Evolutionary conservation across 2,113 vertebrate genomes (phyloP).

Genomic region (Ceyx melanurus): DNA sequence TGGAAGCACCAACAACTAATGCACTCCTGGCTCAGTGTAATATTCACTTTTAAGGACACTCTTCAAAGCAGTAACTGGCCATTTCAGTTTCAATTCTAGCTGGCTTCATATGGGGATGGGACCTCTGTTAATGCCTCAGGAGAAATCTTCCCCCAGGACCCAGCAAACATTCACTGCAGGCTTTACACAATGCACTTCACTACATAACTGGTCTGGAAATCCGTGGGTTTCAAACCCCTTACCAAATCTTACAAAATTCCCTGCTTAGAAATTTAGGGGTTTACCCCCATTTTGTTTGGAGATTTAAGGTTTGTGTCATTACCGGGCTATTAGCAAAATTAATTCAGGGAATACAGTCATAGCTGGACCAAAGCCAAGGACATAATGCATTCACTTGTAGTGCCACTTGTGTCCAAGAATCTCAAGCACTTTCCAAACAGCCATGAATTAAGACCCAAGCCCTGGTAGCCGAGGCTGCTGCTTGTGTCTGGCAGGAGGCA

Average conservation of each 20-base stretch:
- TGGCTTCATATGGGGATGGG: not conserved
- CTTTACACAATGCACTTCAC: not conserved
- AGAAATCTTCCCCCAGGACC: not conserved
- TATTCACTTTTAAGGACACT: not conserved
- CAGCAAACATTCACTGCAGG: not conserved
- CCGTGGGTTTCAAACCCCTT: not conserved
- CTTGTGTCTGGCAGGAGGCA: not conserved
- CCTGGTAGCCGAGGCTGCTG: not conserved
- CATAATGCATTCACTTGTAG: constrained; percentile 33
- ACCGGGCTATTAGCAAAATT: constrained; percentile 23
- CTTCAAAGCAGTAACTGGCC: not conserved
- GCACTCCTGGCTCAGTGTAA: not conserved
- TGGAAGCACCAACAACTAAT: not conserved
- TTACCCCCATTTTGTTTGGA: not conserved
- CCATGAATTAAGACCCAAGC: not conserved
- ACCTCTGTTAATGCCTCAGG: not conserved
- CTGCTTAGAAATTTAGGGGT: not conserved
- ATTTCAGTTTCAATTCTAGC: not conserved
- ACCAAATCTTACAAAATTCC: not conserved
- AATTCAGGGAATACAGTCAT: constrained; percentile 42
- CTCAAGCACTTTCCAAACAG: constrained; percentile 22
- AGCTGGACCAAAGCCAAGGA: constrained; percentile 43
- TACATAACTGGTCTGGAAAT: not conserved
- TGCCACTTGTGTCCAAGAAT: constrained; percentile 26
- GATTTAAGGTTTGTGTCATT: constrained; percentile 7